A percentile compares a stretch with the other conserved stretches of the same genome.
Evolutionary conservation across 2,113 vertebrate genomes (phyloP).

Genomic region (Rynchops niger): DNA sequence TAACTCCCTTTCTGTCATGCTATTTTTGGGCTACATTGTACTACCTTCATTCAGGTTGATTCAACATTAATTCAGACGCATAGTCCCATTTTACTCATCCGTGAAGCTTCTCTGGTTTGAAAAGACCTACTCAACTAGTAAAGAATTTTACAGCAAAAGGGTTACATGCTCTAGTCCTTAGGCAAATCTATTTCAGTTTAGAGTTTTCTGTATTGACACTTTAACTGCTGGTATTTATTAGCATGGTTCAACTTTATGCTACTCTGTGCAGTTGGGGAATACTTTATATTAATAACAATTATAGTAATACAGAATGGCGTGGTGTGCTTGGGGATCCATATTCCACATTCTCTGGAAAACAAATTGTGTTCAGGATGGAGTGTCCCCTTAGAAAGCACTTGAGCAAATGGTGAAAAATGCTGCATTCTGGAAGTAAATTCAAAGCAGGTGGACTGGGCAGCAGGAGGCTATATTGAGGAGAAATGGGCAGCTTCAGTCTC

Average conservation of each 20-base stretch:
- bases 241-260: background rate
- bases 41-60: background rate
- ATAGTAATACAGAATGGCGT: background rate
- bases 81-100: background rate
- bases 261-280: background rate
- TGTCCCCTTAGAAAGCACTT: background rate
- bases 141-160: background rate
- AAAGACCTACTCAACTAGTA: background rate
- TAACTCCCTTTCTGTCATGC: background rate
- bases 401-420: background rate
- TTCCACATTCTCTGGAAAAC: background rate
- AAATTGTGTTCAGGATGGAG: background rate
- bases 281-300: constrained; percentile 18
- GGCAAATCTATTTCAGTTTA: background rate
- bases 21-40: background rate
- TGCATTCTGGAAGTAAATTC: constrained; percentile 16
- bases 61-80: background rate
- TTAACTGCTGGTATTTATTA: background rate
- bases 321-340: background rate
- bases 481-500: constrained; percentile 32
- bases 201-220: background rate
- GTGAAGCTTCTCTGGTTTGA: background rate
- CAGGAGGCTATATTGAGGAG: constrained; percentile 4
- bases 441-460: constrained; percentile 24
- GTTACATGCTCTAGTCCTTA: background rate